phyloP scores from a whole-genome alignment of 2,113 vertebrate species.

The Plecotus auritus region DNA sequence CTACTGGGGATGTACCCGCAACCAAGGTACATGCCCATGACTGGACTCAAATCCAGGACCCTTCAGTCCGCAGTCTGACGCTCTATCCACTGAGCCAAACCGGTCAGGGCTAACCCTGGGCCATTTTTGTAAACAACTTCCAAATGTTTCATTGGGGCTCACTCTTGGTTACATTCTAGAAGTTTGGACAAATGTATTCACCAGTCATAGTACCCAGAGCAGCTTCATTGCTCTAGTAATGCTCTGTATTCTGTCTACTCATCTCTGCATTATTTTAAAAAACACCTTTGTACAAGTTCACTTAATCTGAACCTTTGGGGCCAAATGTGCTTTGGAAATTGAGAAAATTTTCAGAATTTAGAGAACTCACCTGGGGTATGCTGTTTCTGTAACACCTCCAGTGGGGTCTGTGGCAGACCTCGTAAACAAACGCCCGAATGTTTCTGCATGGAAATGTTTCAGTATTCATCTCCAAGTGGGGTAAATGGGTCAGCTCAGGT shows the following conservation, averaged over 20 bases:
- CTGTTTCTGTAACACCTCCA: not conserved
- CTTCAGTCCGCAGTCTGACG: too few species aligned
- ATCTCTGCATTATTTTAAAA: not conserved
- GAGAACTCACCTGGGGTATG: not conserved
- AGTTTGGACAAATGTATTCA: not conserved
- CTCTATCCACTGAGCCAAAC: too few species aligned
- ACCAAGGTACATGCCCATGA: too few species aligned
- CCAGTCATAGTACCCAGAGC: not conserved
- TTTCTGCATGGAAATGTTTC: constrained; percentile 21
- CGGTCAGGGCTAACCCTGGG: too few species aligned
- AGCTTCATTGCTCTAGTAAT: not conserved
- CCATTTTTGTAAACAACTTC: too few species aligned
- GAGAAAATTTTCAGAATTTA: constrained; percentile 33
- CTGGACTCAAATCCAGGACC: too few species aligned
- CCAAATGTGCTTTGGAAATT: constrained; percentile 38
- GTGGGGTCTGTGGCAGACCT: not conserved
- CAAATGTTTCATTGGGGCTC: not conserved
- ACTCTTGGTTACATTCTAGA: not conserved
- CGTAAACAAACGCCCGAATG: not conserved
- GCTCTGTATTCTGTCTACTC: not conserved
- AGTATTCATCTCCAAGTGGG: constrained; percentile 3
- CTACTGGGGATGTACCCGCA: too few species aligned
- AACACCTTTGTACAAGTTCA: not conserved
- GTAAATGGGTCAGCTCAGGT: not conserved
- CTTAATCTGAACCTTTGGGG: not conserved